phyloP scores from a whole-genome alignment of 2,113 vertebrate genomes.

The Platanista minor region DNA sequence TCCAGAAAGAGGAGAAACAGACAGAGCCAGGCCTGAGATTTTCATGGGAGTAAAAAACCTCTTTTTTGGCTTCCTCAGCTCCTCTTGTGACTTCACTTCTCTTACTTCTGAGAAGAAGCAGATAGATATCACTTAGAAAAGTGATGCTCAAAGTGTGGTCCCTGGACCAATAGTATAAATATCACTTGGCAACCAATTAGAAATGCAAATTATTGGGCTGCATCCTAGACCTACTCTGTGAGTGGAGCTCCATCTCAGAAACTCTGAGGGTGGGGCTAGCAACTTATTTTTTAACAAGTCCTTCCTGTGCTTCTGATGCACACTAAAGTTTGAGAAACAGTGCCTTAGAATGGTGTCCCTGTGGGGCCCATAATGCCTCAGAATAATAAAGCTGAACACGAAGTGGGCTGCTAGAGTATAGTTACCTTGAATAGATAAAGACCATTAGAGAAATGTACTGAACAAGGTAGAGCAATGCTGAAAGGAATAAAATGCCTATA shows the following conservation, averaged over 20 bases:
- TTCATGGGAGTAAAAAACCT: background rate
- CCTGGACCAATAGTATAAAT: background rate
- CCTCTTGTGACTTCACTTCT: background rate
- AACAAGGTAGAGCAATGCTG: background rate
- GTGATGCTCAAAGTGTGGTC: background rate
- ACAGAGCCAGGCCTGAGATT: background rate
- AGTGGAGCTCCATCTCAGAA: background rate
- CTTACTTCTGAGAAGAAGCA: background rate
- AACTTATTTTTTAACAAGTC: background rate
- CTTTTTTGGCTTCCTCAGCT: background rate
- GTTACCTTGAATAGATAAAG: slow-evolving; percentile 7
- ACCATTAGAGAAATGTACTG: background rate
- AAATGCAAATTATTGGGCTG: background rate
- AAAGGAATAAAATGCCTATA: background rate
- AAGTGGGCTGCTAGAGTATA: background rate
- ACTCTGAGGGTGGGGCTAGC: background rate
- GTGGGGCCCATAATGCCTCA: background rate
- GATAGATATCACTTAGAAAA: background rate
- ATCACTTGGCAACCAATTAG: background rate
- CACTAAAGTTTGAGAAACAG: background rate
- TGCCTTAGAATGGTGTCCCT: background rate
- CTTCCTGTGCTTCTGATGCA: background rate
- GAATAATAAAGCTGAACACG: background rate
- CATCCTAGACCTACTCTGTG: background rate
- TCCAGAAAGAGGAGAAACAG: background rate